Evolutionary conservation across 1,140 invertebrate species (phyloP), one percentile per base, ranked within the genome.

Genomic region (Drosophila albomicans): DNA sequence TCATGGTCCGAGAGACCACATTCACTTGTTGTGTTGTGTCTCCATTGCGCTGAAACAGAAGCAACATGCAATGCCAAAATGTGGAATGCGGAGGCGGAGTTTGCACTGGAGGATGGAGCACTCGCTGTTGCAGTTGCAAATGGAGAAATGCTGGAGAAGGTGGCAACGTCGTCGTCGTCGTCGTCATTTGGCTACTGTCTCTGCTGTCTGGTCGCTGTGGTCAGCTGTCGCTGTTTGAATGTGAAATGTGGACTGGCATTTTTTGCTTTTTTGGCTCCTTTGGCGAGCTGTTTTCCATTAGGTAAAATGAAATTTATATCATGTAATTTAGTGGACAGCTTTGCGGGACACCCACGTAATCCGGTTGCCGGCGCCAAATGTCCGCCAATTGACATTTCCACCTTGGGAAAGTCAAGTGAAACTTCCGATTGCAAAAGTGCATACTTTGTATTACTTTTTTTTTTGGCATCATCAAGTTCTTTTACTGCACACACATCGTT

Each of bases 241-340:
- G 66, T 73, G 75, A 79, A 82, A 82, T 81, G 64, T 82, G 51
- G 35, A 61, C 4, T 11, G 41, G 8, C 35, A 63, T 64, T 57
- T 69, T 20, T 28, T 28, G 38, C 16, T 28, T 41, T 59, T 45
- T 13, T 13, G 25, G n/a, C 25, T 25, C 1, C 28, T 38, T 35
- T 13, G 30, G 54, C 51, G 52, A 51, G 35, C 32, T 52, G 54
- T 71, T 75, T 75, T 75, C 72, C 72, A 75, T 75, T 75, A 75
- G 66, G 41, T 49, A 48, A 82, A 66, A 75, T 75, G 71, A 82
- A 82, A 82, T 82, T 79, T 82, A 82, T 71, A 64, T 75, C 81
- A 65, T 79, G 76, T 84, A 79, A 82, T 79, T 82, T 82, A 25
- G 28, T 45, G 20, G 62, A 63, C 65, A 67, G 67, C 46, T 43